Conservation (phyloP, 2,888 invertebrate species). For the Pseudanteris insignis region DNA sequence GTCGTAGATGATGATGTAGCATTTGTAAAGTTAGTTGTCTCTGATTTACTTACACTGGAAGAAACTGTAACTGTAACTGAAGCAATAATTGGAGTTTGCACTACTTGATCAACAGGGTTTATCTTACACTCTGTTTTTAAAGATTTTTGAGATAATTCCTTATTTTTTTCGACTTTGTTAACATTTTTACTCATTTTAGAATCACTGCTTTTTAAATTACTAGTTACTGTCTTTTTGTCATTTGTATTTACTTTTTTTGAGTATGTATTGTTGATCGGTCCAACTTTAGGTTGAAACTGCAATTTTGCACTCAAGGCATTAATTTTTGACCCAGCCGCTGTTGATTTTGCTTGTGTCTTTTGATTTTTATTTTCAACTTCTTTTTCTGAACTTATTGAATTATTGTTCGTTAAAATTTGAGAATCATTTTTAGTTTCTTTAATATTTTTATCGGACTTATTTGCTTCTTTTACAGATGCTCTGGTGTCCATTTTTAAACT, state of each 20-base stretch:
- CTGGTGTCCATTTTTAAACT: conserved; percentile 26
- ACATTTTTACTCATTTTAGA: conserved; percentile 32
- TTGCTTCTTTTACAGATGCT: conserved; percentile 20
- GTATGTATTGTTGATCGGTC: conserved; percentile 58
- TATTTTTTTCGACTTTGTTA: conserved; percentile 22
- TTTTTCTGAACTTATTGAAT: conserved; percentile 43
- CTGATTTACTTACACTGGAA: neutral
- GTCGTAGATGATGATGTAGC: neutral
- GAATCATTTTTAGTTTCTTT: conserved; percentile 33
- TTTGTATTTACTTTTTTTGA: conserved; percentile 55
- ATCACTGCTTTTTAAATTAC: conserved; percentile 51
- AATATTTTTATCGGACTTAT: conserved; percentile 16
- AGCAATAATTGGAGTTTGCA: neutral
- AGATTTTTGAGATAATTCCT: conserved; percentile 9
- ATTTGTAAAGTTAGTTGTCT: neutral
- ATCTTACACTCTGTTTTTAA: neutral
- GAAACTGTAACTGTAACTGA: neutral
- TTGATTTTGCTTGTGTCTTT: conserved; percentile 39
- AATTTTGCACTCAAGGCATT: conserved; percentile 62
- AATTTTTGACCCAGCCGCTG: conserved; percentile 59
- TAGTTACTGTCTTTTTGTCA: conserved; percentile 51
- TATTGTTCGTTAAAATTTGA: conserved; percentile 34
- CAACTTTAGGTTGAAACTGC: conserved; percentile 62
- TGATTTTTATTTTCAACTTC: conserved; percentile 41
- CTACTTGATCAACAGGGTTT: conserved; percentile 1